Evolutionary conservation across 2,797 vertebrate genomes (phyloP).

Genomic region (Phoebastria nigripes): DNA sequence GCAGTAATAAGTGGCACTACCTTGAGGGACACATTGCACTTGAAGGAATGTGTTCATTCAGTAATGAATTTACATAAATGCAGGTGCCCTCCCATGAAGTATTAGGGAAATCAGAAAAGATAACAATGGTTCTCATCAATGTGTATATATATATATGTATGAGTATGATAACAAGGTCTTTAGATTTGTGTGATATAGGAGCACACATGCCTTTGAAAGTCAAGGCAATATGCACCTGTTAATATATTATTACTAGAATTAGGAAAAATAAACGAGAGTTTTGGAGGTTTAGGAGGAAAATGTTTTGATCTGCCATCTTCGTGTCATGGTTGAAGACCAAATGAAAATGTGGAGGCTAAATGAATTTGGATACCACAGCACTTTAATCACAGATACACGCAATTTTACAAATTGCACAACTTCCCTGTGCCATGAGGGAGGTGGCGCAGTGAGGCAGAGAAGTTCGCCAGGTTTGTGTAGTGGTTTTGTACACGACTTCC

Average conservation of each 20-base stretch:
- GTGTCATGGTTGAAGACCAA: background rate
- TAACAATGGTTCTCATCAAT: background rate
- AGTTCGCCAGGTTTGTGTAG: background rate
- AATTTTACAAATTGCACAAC: background rate
- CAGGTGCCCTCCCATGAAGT: background rate
- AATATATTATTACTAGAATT: background rate
- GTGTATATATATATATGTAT: background rate
- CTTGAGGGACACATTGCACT: constrained; percentile 7
- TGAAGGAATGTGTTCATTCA: background rate
- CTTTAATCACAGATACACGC: background rate
- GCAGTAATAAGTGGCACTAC: constrained; percentile 15
- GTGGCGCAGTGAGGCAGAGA: background rate
- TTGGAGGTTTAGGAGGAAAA: background rate
- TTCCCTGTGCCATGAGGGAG: background rate
- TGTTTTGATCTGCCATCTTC: background rate
- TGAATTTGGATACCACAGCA: background rate
- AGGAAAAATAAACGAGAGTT: background rate
- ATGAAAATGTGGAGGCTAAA: background rate
- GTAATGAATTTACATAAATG: constrained; percentile 38
- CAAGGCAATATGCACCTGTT: background rate
- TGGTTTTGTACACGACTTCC: background rate
- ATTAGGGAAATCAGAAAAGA: background rate
- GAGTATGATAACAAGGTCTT: background rate
- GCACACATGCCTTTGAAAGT: background rate
- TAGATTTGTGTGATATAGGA: background rate